Percentiles rank a stretch among this genome's conserved stretches.
Conservation (phyloP, 1,140 invertebrate species). For the Polyergus mexicanus region DNA sequence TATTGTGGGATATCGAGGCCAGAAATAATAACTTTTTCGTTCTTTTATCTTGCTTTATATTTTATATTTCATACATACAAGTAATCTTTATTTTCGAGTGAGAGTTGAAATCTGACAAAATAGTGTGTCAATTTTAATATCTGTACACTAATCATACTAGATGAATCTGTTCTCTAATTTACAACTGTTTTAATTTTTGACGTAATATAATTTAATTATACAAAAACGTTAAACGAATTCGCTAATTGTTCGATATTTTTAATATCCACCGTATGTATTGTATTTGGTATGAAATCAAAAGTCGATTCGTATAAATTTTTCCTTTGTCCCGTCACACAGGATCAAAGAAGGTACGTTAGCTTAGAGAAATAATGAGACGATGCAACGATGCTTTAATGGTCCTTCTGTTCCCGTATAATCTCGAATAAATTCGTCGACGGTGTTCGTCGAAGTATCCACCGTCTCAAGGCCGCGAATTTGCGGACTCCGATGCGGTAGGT, state of each 20-base stretch:
- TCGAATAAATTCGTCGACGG: constrained; percentile 48
- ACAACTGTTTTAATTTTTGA: background rate
- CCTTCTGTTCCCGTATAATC: constrained; percentile 18
- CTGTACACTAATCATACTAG: background rate
- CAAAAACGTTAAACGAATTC: background rate
- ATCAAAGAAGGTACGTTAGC: background rate
- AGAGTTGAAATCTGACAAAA: too few species aligned
- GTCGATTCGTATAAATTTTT: constrained; percentile 38
- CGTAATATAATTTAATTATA: background rate
- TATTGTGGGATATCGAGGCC: background rate
- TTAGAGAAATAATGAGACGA: constrained; percentile 24
- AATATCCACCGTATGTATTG: background rate
- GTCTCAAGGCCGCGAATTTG: constrained; percentile 55
- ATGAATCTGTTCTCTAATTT: too few species aligned
- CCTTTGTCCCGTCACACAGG: background rate
- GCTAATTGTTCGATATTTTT: background rate
- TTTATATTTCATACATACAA: too few species aligned
- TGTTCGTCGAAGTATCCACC: constrained; percentile 48
- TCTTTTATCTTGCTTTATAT: too few species aligned
- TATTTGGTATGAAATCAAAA: constrained; percentile 20
- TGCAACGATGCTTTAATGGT: constrained; percentile 30
- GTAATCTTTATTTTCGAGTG: too few species aligned
- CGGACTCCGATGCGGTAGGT: constrained; percentile 46
- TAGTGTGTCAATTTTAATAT: too few species aligned
- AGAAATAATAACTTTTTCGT: background rate